A percentile compares a stretch with the other conserved stretches of the same genome.
phyloP scores from a whole-genome alignment of 2,888 invertebrate genomes.

The Synanthedon myopaeformis region DNA sequence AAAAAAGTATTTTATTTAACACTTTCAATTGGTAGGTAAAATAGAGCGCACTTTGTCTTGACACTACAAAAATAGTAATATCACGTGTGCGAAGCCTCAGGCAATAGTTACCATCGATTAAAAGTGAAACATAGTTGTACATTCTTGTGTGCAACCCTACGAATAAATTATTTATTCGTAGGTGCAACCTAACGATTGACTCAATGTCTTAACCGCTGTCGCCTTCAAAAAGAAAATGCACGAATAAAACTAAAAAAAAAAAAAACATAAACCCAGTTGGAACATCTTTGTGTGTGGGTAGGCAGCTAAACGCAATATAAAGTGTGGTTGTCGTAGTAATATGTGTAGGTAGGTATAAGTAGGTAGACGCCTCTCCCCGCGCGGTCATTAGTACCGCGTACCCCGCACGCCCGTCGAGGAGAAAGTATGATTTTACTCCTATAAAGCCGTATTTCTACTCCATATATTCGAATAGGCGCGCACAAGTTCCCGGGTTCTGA shows the following conservation, averaged over 20 bases:
- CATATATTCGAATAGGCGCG: slow-evolving; percentile 66
- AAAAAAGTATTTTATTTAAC: too few relatives aligned
- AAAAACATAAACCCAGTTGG: slow-evolving; percentile 24
- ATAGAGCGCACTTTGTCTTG: too few relatives aligned
- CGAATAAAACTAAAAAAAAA: slow-evolving; percentile 62
- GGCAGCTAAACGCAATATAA: slow-evolving; percentile 69
- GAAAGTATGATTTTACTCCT: slow-evolving; percentile 71
- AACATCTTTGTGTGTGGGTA: slow-evolving; percentile 38
- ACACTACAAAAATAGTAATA: too few relatives aligned
- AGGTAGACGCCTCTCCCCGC: slow-evolving; percentile 56
- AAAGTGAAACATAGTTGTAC: too few relatives aligned
- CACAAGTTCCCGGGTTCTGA: slow-evolving; percentile 56
- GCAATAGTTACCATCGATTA: background rate
- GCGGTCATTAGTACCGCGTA: slow-evolving; percentile 66
- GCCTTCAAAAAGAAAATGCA: slow-evolving; percentile 57
- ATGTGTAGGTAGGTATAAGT: slow-evolving; percentile 49
- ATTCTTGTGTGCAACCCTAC: too few relatives aligned
- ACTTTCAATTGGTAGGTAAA: too few relatives aligned
- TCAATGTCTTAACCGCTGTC: background rate
- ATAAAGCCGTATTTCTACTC: slow-evolving; percentile 71
- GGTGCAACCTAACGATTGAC: background rate
- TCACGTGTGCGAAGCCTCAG: too few relatives aligned
- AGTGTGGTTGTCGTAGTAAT: slow-evolving; percentile 60
- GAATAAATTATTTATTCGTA: too few relatives aligned
- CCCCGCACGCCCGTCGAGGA: slow-evolving; percentile 53